Base-by-base conservation (phyloP, 2,888 invertebrate species). In the Brachypalpus laphriformis region DNA sequence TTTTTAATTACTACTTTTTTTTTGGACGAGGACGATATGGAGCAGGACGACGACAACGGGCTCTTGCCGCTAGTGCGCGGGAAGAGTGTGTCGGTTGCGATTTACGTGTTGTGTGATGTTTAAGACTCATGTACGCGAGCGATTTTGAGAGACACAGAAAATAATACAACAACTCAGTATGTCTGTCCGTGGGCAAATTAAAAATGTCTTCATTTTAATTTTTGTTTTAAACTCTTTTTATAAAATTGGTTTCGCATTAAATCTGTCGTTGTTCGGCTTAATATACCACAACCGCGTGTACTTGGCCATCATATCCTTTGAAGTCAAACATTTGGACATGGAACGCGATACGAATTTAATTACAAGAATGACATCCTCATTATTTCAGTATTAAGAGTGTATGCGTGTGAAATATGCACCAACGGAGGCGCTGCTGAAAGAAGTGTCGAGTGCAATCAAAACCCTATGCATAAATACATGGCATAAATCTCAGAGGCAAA, bases 161-260 rank as follows among this genome's bases (percentile, higher is more conserved):
- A 56, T 20, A 68, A 59, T 59, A 61, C 28, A 47, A 31, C 66
- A 65, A 76, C 70, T 75, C 82, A 20, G 71, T 68, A 42, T 54
- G 54, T 70, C 65, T 61, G 63, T 78, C 56, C 59, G 81, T 76
- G 75, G 75, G 28, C 75, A 81, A 85, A 85, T 85, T 85, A 85
- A 85, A 85, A 85, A 85, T 85, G 85, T 85, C 85, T 71, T 85
- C 70, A 81, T 85, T 74, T 80, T 68, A 76, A 82, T 76, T 82
- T 76, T 77, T 82, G 34, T 85, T 85, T 78, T 66, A 68, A 80
- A 65, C 54, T 70, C 47, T 51, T 80, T 83, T 59, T 71, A 59
- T 42, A 31, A 71, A 85, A 85, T 85, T 85, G 85, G 85, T 85
- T 85, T 85, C 85, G 85, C 85, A 81, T 81, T 85, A 85, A 85